Base-by-base conservation (phyloP, 1,140 invertebrate species). In the Carcinoscorpius rotundicauda region DNA sequence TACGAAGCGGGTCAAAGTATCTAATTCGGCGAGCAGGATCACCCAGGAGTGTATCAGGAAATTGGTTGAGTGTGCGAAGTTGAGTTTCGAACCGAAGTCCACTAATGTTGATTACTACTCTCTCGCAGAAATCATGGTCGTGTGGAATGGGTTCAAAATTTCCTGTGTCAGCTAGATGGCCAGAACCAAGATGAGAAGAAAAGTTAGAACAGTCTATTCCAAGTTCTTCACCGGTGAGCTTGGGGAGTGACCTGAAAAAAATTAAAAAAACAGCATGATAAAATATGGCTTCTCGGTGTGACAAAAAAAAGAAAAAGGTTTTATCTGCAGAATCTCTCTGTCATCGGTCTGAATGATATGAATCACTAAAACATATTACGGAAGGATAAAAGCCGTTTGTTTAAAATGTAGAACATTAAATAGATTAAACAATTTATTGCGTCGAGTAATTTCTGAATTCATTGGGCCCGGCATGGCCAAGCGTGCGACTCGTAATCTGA, bases 21-120 rank as follows among this genome's bases (percentile, higher is more conserved):
- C 72, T 66, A 51, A 72, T 72, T 8, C 71, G 68, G 57, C 68
- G 68, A 53, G 64, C 63, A 52, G 71, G 71, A 66, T 72, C 70
- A 61, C 97, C 97, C 73, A 99, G 85, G 75, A 99, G 83, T 73
- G 96, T 98, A 80, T 98, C 93, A 75, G 97, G 97, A 83, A 98
- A 98, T 82, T 98, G 93, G 80, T 97, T 94, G 73, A 99, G 83
- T 74, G 97, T 98, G 78, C 93, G 86, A 74, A 98, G 83, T 81
- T 97, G 94, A 73, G 97, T 99, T 82, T 99, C 96, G 84, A 97
- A 99, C 81, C 93, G 85, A 78, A 98, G 85, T 73, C 97, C 97
- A 81, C 93, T 97, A 79, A 97, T 93, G 83, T 98, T 98, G 81
- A 98, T 97, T 75, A 96, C 91, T 76, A 97, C 89, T 80, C 95